These are phyloP conservation scores for Sesamia nonagrioides DNA, from an alignment of 1,140 invertebrate genomes.

Conservation along the genomic window DNA sequence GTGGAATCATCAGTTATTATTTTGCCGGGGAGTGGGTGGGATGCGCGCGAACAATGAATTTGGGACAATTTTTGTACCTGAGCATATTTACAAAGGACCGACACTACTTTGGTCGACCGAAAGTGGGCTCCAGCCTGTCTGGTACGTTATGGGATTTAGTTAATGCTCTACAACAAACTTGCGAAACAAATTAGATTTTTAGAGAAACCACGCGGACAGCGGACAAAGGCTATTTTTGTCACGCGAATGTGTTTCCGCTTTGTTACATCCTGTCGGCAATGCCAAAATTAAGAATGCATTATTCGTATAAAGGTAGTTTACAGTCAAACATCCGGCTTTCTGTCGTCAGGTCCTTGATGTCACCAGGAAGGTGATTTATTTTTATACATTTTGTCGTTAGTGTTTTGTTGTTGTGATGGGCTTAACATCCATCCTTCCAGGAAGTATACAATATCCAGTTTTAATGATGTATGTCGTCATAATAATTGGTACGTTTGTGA, in stretches of 20 bases:
- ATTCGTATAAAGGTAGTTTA: constrained; percentile 68
- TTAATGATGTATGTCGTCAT: constrained; percentile 28
- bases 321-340: constrained; percentile 75
- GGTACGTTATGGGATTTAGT: constrained; percentile 61
- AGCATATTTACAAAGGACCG: constrained; percentile 75
- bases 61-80: constrained; percentile 81
- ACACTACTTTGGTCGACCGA: constrained; percentile 56
- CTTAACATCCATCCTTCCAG: constrained; percentile 38
- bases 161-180: constrained; percentile 63
- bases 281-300: constrained; percentile 66
- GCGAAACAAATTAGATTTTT: constrained; percentile 65
- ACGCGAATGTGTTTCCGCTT: constrained; percentile 73
- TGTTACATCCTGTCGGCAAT: constrained; percentile 62
- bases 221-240: constrained; percentile 65
- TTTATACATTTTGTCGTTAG: constrained; percentile 43
- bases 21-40: constrained; percentile 77
- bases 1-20: constrained; percentile 78
- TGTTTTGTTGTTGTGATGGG: constrained; percentile 40
- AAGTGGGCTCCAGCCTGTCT: constrained; percentile 77
- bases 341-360: constrained; percentile 55
- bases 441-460: constrained; percentile 10
- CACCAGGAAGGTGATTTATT: constrained; percentile 48
- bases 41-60: constrained; percentile 70
- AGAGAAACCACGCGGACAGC: constrained; percentile 58
- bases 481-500: constrained; percentile 18